A percentile compares a stretch with the other conserved stretches of the same genome.
Evolutionary conservation across 2,888 invertebrate species (phyloP).

Genomic region (Napeogenes sylphis): DNA sequence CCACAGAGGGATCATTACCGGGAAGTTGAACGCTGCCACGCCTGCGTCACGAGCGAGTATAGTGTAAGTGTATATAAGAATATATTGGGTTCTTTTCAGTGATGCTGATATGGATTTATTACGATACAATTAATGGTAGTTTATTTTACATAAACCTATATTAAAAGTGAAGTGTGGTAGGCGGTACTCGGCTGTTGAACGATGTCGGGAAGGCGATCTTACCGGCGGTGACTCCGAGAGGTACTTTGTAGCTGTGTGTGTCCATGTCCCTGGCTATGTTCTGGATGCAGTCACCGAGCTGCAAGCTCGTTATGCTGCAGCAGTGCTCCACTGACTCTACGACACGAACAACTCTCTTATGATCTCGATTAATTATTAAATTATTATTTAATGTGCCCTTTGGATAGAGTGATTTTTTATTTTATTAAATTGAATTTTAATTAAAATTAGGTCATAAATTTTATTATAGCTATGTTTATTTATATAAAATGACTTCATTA

Average conservation of each 20-base stretch:
- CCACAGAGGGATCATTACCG: slow-evolving; percentile 99
- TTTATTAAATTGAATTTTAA: no score
- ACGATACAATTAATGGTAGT: background rate
- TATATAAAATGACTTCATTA: no score
- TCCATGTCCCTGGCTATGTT: slow-evolving; percentile 98
- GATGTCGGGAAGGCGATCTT: slow-evolving; percentile 40
- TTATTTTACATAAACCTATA: no score
- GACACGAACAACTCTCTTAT: slow-evolving; percentile 26
- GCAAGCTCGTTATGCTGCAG: slow-evolving; percentile 93
- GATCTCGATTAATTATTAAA: background rate
- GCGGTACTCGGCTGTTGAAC: background rate
- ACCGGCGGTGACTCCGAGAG: slow-evolving; percentile 95
- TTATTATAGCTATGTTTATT: no score
- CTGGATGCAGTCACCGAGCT: slow-evolving; percentile 94
- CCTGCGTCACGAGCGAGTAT: slow-evolving; percentile 70
- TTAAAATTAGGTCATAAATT: no score
- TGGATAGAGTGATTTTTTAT: background rate
- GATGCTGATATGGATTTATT: no score
- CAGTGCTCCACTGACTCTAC: slow-evolving; percentile 97
- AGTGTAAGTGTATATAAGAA: no score
- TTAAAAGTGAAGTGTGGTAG: no score
- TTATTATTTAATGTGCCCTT: no score
- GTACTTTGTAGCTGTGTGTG: slow-evolving; percentile 92
- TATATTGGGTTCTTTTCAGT: no score
- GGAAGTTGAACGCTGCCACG: slow-evolving; percentile 99